Base-by-base conservation (phyloP, 2,888 invertebrate genomes). In the Harpagoxenus sublaevis region DNA sequence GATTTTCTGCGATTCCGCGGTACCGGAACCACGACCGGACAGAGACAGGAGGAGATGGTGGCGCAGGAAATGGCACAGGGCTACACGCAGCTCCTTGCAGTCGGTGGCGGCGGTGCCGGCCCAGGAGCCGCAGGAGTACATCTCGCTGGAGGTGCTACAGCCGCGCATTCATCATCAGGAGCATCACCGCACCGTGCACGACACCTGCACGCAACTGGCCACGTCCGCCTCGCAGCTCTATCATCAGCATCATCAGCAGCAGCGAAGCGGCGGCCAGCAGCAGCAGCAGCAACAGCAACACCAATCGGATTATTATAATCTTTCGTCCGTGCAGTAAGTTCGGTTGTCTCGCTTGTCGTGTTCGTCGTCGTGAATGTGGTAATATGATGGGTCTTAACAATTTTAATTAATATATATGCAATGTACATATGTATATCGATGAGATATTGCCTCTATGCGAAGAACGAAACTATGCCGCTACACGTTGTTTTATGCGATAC, bases 31-130 rank as follows among this genome's bases (percentile, higher is more conserved):
- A 85, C 88, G 66, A 42, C 68, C 15, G 65, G 48, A 10, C n/a
- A 15, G 6, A 15, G 31, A 70, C 57, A 39, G 18, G 92, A 92
- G 42, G 93, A 93, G 48, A 94, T 94, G 94, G 94, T 94, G 83
- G 94, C 92, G 82, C 94, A 94, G 87, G 93, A 92, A 83, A 94
- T 94, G 93, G 92, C 94, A 57, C 93, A 94, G 89, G 91, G 93
- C 88, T 94, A 94, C 85, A 92, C 93, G 51, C 93, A 93, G 89
- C 92, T 94, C 87, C 91, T 94, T 94, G 71, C 93, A 93, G 63
- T 87, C 93, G 65, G 68, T 51, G 12, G 31, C 71, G 48, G 77
- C 89, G 68, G 68, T 53, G 42, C 35, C 73, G 60, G 75, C 89
- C 65, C 93, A 94, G 73, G 92, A 94, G 65, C 88, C 93, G n/a